Conservation (phyloP, 2,113 vertebrate species). For the Oriolus oriolus region DNA sequence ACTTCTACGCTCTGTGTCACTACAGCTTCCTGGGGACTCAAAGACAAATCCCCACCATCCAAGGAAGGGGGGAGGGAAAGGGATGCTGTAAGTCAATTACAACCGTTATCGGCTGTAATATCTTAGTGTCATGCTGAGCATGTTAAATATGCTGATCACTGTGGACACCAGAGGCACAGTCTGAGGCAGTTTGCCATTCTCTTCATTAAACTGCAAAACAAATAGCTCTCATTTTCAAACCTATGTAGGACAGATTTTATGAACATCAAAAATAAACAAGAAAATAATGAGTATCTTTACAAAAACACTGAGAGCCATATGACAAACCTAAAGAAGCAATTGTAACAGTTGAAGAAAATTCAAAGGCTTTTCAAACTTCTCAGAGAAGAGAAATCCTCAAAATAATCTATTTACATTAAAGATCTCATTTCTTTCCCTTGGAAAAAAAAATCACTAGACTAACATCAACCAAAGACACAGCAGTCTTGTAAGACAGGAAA, state of each 20-base stretch:
- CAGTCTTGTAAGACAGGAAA: constrained; percentile 27
- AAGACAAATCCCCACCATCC: constrained; percentile 27
- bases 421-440: neutral
- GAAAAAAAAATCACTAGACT: neutral
- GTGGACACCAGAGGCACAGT: constrained; percentile 76
- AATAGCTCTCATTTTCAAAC: constrained; percentile 70
- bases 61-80: neutral
- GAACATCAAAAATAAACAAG: constrained; percentile 57
- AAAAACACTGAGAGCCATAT: neutral
- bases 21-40: constrained; percentile 9
- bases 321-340: constrained; percentile 9
- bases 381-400: neutral
- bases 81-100: constrained; percentile 79
- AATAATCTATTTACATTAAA: constrained; percentile 46
- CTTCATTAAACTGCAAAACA: constrained; percentile 83
- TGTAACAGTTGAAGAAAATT: constrained; percentile 2
- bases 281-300: constrained; percentile 55
- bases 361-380: constrained; percentile 31
- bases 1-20: neutral
- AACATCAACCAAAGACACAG: constrained; percentile 5
- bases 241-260: constrained; percentile 51
- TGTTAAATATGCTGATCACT: constrained; percentile 82
- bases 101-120: constrained; percentile 76
- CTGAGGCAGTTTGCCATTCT: constrained; percentile 74
- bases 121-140: constrained; percentile 83